Evolutionary conservation across 2,888 invertebrate species (phyloP).

Genomic region (Congeria kusceri): DNA sequence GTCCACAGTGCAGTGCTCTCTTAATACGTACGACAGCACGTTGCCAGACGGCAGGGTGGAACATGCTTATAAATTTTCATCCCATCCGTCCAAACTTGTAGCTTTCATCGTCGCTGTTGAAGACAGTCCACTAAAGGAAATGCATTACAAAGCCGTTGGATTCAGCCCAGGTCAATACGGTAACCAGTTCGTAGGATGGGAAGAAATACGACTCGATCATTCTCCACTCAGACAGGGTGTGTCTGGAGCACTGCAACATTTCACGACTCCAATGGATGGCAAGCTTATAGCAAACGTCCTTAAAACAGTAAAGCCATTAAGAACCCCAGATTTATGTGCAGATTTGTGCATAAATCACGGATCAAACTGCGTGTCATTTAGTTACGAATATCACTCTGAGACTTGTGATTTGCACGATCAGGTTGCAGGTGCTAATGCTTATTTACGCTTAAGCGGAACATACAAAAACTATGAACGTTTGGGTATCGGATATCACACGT

Average conservation of each 20-base stretch:
- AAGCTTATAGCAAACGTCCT: conserved; percentile 63
- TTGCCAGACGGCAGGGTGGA: conserved; percentile 76
- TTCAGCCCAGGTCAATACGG: conserved; percentile 69
- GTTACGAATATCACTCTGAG: conserved; percentile 69
- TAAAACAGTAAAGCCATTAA: conserved; percentile 35
- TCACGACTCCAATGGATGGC: conserved; percentile 65
- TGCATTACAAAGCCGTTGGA: conserved; percentile 64
- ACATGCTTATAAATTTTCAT: conserved; percentile 68
- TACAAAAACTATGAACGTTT: conserved; percentile 72
- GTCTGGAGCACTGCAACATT: conserved; percentile 50
- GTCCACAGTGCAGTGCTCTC: conserved; percentile 61
- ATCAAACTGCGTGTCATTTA: conserved; percentile 70
- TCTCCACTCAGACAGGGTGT: conserved; percentile 44
- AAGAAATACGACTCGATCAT: conserved; percentile 47
- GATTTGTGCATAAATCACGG: conserved; percentile 59
- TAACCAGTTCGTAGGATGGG: conserved; percentile 66
- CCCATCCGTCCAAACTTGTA: conserved; percentile 68
- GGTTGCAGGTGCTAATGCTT: conserved; percentile 66
- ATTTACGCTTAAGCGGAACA: conserved; percentile 64
- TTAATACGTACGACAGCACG: conserved; percentile 75
- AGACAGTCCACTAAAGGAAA: conserved; percentile 68
- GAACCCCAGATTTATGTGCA: conserved; percentile 62
- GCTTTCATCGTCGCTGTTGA: conserved; percentile 72
- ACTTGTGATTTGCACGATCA: conserved; percentile 71
- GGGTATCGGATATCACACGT: conserved; percentile 64